These are phyloP conservation scores for Chlamydotis undulata DNA, from an alignment of 2,113 vertebrate species.

Conservation along the genomic window DNA sequence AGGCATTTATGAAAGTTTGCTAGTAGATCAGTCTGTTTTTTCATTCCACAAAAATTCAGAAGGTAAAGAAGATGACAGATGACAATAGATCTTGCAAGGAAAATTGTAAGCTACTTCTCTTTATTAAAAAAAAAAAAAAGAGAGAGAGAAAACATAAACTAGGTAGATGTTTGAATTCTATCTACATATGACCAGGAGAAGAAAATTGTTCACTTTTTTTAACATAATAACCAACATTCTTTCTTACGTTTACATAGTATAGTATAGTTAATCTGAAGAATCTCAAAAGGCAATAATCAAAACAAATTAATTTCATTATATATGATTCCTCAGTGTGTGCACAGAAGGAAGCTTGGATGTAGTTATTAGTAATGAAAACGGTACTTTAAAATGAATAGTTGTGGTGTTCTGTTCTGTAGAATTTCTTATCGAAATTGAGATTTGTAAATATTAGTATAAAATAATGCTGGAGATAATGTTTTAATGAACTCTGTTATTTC, in stretches of 20 bases:
- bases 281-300: background rate
- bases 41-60: background rate
- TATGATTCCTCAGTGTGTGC: background rate
- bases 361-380: background rate
- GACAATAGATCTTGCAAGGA: background rate
- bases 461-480: background rate
- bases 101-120: background rate
- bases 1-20: background rate
- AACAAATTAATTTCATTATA: slow-evolving; percentile 5
- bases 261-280: background rate
- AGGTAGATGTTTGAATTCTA: background rate
- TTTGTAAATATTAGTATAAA: slow-evolving; percentile 3
- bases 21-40: background rate
- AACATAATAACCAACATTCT: background rate
- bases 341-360: background rate
- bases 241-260: background rate
- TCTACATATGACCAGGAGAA: background rate
- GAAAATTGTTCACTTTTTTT: background rate
- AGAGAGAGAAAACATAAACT: background rate
- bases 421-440: background rate
- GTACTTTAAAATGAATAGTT: background rate
- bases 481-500: background rate
- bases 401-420: background rate
- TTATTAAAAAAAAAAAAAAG: background rate
- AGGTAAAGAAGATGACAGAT: background rate